A percentile compares a stretch with the other conserved stretches of the same genome.
Conservation (phyloP, 1,140 invertebrate genomes). For the Cotesia vestalis region DNA sequence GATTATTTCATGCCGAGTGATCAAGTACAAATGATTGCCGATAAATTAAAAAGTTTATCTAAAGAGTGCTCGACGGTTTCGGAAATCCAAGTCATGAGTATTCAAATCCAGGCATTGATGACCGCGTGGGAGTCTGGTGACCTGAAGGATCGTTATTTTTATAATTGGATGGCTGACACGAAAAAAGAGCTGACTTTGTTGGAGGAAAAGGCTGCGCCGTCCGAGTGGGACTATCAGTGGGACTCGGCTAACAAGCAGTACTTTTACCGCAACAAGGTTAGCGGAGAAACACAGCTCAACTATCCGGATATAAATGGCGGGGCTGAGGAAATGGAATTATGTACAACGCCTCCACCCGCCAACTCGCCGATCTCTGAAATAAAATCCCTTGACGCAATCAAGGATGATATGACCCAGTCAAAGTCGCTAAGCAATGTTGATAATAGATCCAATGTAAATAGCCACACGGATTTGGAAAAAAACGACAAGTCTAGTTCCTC, state of each 20-base stretch:
- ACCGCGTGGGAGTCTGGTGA: slow-evolving; percentile 71
- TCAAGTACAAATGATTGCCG: slow-evolving; percentile 64
- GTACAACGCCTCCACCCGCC: slow-evolving; percentile 69
- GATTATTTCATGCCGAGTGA: slow-evolving; percentile 58
- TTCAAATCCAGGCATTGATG: slow-evolving; percentile 72
- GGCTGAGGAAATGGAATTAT: slow-evolving; percentile 72
- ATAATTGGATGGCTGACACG: slow-evolving; percentile 70
- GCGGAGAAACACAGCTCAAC: slow-evolving; percentile 73
- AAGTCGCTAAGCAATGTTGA: background rate
- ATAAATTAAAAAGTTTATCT: slow-evolving; percentile 74
- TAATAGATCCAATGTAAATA: background rate
- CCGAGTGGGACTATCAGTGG: slow-evolving; percentile 77
- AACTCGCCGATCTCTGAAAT: slow-evolving; percentile 50
- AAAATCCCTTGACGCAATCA: slow-evolving; percentile 48
- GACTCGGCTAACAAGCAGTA: slow-evolving; percentile 79
- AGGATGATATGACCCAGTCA: background rate
- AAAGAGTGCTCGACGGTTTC: slow-evolving; percentile 70
- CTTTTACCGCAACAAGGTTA: slow-evolving; percentile 72
- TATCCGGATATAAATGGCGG: slow-evolving; percentile 70
- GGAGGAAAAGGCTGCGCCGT: slow-evolving; percentile 72
- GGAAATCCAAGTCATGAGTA: slow-evolving; percentile 72
- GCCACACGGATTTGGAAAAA: slow-evolving; percentile 11
- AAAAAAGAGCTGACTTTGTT: slow-evolving; percentile 70
- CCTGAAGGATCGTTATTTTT: slow-evolving; percentile 69
- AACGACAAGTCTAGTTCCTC: slow-evolving; percentile 2